Evolutionary conservation across 2,888 invertebrate genomes (phyloP).

Genomic region (Tenthredo amoena): DNA sequence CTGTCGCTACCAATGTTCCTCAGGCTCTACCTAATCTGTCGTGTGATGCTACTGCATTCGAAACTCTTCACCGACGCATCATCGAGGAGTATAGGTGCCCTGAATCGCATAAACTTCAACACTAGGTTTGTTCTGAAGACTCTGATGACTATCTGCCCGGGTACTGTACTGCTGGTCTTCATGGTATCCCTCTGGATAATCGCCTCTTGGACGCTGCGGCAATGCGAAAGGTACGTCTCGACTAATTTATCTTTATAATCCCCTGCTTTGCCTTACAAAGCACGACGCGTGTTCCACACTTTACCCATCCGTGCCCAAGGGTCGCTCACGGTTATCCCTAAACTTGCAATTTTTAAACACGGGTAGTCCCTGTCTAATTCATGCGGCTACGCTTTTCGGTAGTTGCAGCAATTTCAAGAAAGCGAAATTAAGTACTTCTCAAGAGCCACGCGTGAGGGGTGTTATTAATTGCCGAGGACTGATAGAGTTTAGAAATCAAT

Average conservation of each 20-base stretch:
- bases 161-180: constrained; percentile 97
- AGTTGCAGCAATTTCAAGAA: background rate
- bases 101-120: constrained; percentile 99
- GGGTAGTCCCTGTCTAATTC: background rate
- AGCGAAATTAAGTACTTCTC: background rate
- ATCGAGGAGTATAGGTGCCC: constrained; percentile 97
- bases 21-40: constrained; percentile 98
- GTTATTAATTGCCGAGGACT: background rate
- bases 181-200: constrained; percentile 99
- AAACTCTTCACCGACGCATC: constrained; percentile 99
- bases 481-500: constrained; percentile 1
- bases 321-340: background rate
- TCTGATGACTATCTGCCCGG: constrained; percentile 99
- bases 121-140: constrained; percentile 98
- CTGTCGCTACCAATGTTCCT: constrained; percentile 99
- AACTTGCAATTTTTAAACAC: constrained; percentile 11
- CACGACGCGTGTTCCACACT: constrained; percentile 33
- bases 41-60: constrained; percentile 99
- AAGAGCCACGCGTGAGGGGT: background rate
- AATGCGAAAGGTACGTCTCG: constrained; percentile 95
- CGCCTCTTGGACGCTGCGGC: constrained; percentile 98
- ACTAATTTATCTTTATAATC: constrained; percentile 37
- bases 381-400: background rate
- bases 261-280: constrained; percentile 19
- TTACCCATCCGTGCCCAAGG: constrained; percentile 45